phyloP scores from a whole-genome alignment of 2,113 vertebrate genomes.

The Pterophyllum scalare region DNA sequence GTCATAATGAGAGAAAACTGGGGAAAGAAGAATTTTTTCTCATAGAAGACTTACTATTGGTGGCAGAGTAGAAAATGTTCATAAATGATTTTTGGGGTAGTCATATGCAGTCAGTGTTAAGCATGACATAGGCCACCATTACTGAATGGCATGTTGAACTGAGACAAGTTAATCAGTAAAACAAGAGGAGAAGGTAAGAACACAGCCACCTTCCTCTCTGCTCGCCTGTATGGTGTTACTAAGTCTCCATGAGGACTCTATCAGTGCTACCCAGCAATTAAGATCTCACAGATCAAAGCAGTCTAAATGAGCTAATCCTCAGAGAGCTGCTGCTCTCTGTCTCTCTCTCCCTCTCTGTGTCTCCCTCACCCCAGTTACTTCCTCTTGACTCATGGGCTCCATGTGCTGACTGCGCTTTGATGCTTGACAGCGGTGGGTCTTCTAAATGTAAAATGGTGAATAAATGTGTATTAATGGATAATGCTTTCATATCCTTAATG shows the following conservation, averaged over 20 bases:
- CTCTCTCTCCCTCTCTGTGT: slow-evolving; percentile 20
- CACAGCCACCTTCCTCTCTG: slow-evolving; percentile 31
- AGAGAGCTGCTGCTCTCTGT: slow-evolving; percentile 46
- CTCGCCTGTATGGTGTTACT: slow-evolving; percentile 30
- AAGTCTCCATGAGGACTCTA: slow-evolving; percentile 61
- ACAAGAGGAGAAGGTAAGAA: slow-evolving; percentile 11
- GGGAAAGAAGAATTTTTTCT: neutral
- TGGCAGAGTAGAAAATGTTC: neutral
- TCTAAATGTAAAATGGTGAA: slow-evolving; percentile 64
- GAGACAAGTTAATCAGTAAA: slow-evolving; percentile 4
- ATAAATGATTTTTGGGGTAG: neutral
- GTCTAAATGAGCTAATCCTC: slow-evolving; percentile 73
- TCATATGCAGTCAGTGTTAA: neutral
- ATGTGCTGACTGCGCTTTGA: slow-evolving; percentile 60
- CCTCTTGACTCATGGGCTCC: slow-evolving; percentile 62
- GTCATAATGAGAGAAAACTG: neutral
- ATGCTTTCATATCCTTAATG: slow-evolving; percentile 67
- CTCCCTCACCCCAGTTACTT: slow-evolving; percentile 54
- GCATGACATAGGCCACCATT: neutral
- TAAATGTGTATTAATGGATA: slow-evolving; percentile 69
- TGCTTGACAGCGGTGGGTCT: slow-evolving; percentile 63
- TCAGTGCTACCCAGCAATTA: slow-evolving; percentile 70
- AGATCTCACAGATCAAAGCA: slow-evolving; percentile 76
- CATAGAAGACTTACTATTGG: neutral
- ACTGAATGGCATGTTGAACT: neutral